Base-by-base conservation (phyloP, 2,113 vertebrate species). In the Hypomesus transpacificus region DNA sequence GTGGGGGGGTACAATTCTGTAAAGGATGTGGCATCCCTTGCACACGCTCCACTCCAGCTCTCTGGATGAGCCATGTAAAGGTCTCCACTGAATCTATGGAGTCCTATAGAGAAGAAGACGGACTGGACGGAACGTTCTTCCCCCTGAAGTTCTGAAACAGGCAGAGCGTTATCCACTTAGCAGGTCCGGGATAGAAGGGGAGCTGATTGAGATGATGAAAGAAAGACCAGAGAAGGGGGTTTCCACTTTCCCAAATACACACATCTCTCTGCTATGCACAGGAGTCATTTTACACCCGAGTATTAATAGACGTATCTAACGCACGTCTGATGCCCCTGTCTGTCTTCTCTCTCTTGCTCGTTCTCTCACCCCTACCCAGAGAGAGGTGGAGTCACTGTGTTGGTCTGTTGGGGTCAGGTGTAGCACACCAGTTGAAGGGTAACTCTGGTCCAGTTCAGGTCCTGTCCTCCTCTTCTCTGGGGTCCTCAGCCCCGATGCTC, bases 211-310 rank as follows among this genome's bases (percentile, higher is more conserved):
- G 31, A 8, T 14, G 54, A 58, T 39, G 67, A 58, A 21, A 3
- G 26, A 39, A 59, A 34, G 71, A 26, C 22, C 50, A 14, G 20
- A 56, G 39, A 69, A 26, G 75, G 74, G 76, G 78, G 50, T 78
- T 82, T 83, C 78, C 82, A 79, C 73, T 74, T 75, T 76, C 54
- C 58, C 46, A 69, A 65, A 70, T 69, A 66, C 74, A 79, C 69
- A 46, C 73, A 68, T 69, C 68, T 71, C 92, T 91, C 78, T 90
- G 91, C 91, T 73, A 87, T 86, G 83, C 86, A 85, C 85, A 82
- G 83, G 91, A 90, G 89, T 95, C 93, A 87, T 90, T 78, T 95
- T 94, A 90, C 93, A 88, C 79, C 79, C 79, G 89, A 86, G 89
- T 84, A 92, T 90, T 88, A 69, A 76, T 83, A 85, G 73, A 65